These are phyloP conservation scores for Erythrocebus patas DNA, from an alignment of 2,113 vertebrate genomes.

Conservation along the genomic window DNA sequence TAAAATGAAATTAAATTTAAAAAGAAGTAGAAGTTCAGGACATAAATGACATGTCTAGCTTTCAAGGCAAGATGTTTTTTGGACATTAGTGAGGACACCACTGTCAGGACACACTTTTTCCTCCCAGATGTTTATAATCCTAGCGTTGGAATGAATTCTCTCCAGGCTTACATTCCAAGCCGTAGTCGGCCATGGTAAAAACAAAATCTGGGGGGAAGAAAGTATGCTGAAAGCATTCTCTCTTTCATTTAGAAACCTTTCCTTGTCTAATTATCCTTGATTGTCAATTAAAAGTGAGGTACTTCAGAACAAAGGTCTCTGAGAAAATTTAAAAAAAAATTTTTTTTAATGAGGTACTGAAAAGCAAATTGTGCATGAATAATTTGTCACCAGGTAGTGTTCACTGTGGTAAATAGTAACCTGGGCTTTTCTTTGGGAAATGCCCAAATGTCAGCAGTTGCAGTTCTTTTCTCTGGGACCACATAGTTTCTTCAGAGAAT, in stretches of 20 bases:
- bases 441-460: background rate
- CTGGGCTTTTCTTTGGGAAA: background rate
- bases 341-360: background rate
- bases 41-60: constrained; percentile 85
- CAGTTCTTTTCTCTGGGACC: background rate
- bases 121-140: constrained; percentile 82
- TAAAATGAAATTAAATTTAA: too few relatives aligned
- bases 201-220: background rate
- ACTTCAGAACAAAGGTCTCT: too few relatives aligned
- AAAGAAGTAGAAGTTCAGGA: constrained; percentile 79
- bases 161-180: constrained; percentile 80
- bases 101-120: constrained; percentile 76
- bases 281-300: background rate
- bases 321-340: too few relatives aligned
- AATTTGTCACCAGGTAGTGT: background rate
- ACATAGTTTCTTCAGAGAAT: constrained; percentile 3
- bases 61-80: constrained; percentile 80
- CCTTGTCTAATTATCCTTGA: background rate
- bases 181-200: constrained; percentile 73
- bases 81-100: constrained; percentile 79
- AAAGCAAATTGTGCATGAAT: background rate
- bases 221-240: background rate
- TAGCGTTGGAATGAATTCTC: constrained; percentile 81
- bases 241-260: background rate
- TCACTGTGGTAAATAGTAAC: background rate